Base-by-base conservation (phyloP, 2,113 vertebrate species). In the Odobenus rosmarus region DNA sequence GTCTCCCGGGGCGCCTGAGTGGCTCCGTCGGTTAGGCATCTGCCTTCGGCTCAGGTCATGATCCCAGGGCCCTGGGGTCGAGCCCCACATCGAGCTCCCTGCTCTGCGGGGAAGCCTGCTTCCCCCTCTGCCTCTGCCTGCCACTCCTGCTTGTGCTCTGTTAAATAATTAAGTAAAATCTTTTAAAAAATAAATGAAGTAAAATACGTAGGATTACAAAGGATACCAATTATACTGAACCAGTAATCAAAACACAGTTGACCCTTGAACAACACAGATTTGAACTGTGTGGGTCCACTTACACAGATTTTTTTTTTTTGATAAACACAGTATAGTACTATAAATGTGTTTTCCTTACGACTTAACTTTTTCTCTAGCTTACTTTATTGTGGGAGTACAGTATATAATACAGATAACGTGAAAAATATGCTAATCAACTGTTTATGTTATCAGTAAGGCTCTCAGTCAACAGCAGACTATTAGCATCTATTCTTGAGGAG, bases 151-250 rank as follows among this genome's bases (percentile, higher is more conserved):
- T 33, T 67, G 31, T n/a, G 31, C 61, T 57, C 53, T 16, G 31
- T 67, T 15, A 67, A 67, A 67, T 67, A n/a, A 46, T 46, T 46
- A 46, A 67, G 31, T 67, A 67, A 67, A 67, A 67, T 67, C 31
- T n/a, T 67, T 0, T 8, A 67, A 67, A 67, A 67, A 97, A 81
- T 74, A 26, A 31, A 76, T 77, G 69, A 69, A 69, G 42, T 67
- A 46, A 87, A 79, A 55, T 67, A 76, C 31, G 67, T 53, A 90
- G 42, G 53, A n/a, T 61, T 62, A 93, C 31, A 84, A 93, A 96
- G 23, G 53, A 88, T 7, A 46, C 23, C 36, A 67, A 59, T 80
- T 69, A 53, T 53, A 42, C 19, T 83, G 51, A 83, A 92, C 71
- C 16, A 57, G n/a, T 71, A 80, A 64, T 82, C 69, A 24, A 87